Evolutionary conservation across 2,888 invertebrate species (phyloP).

Genomic region (Mythimna impura): DNA sequence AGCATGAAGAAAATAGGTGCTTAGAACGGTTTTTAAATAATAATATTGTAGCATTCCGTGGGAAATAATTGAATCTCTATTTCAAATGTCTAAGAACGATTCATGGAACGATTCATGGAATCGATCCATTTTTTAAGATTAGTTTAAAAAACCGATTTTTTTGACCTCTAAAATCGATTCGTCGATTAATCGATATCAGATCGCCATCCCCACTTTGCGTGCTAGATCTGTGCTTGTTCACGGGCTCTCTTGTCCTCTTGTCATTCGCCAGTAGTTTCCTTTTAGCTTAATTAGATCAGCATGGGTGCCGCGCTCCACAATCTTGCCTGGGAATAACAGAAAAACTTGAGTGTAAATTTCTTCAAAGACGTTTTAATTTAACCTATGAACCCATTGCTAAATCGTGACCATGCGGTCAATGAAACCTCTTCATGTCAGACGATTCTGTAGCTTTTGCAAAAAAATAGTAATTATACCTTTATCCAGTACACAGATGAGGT

Average conservation of each 20-base stretch:
- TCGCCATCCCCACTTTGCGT: background rate
- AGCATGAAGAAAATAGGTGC: too few species aligned
- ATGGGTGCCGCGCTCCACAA: slow-evolving; percentile 94
- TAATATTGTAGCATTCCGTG: too few species aligned
- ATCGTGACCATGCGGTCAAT: background rate
- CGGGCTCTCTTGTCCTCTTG: slow-evolving; percentile 80
- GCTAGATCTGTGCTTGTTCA: slow-evolving; percentile 52
- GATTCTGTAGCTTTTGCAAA: background rate
- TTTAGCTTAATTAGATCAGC: slow-evolving; percentile 91
- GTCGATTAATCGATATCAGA: too few species aligned
- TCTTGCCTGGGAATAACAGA: slow-evolving; percentile 87
- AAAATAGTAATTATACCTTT: slow-evolving; percentile 88
- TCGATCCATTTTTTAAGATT: too few species aligned
- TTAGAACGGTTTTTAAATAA: too few species aligned
- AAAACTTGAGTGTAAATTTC: background rate
- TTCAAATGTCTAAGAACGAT: too few species aligned
- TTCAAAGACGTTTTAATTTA: too few species aligned
- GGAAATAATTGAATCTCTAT: too few species aligned
- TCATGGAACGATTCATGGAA: too few species aligned
- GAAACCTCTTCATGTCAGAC: background rate
- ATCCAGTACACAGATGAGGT: slow-evolving; percentile 96
- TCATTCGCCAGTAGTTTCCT: slow-evolving; percentile 92
- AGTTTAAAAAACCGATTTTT: too few species aligned
- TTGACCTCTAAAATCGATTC: too few species aligned
- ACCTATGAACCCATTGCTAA: background rate